Conservation (phyloP, 2,888 invertebrate genomes). For the Carcina quercana region DNA sequence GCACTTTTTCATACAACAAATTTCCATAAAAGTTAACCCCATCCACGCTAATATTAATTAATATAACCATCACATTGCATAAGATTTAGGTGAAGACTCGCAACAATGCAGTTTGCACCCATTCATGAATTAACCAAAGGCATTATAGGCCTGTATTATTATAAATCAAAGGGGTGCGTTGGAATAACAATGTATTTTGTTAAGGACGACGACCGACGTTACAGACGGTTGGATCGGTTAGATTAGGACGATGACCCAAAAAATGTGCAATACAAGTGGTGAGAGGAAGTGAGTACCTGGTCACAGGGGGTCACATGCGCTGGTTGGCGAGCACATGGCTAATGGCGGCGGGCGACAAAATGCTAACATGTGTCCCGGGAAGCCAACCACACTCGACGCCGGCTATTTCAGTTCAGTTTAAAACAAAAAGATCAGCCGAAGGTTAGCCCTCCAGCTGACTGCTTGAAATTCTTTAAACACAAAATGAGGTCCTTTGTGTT, state of each 20-base stretch:
- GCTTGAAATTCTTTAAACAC: no score
- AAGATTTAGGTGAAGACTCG: conserved; percentile 16
- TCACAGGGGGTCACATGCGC: conserved; percentile 54
- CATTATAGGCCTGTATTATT: conserved; percentile 13
- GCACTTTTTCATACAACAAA: no score
- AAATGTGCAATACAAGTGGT: conserved; percentile 36
- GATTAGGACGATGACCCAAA: conserved; percentile 28
- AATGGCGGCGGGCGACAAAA: conserved; percentile 35
- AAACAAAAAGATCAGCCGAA: conserved; percentile 33
- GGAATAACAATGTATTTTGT: conserved; percentile 8
- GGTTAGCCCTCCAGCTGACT: conserved; percentile 34
- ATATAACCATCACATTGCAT: conserved; percentile 25
- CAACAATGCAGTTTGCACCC: conserved; percentile 15
- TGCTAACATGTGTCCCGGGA: conserved; percentile 45
- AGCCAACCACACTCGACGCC: conserved; percentile 33
- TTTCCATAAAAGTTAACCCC: no score
- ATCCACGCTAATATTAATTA: conserved; percentile 35
- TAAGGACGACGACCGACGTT: no score
- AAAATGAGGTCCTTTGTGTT: no score
- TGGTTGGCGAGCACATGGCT: conserved; percentile 31
- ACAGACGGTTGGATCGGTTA: conserved; percentile 9
- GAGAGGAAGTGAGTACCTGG: conserved; percentile 53
- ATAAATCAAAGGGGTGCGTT: conserved; percentile 8
- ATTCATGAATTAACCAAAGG: conserved; percentile 30
- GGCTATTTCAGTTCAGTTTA: conserved; percentile 25